A percentile compares a stretch with the other conserved stretches of the same genome.
phyloP scores from a whole-genome alignment of 1,140 invertebrate genomes.

The Ceratosolen solmsi region DNA sequence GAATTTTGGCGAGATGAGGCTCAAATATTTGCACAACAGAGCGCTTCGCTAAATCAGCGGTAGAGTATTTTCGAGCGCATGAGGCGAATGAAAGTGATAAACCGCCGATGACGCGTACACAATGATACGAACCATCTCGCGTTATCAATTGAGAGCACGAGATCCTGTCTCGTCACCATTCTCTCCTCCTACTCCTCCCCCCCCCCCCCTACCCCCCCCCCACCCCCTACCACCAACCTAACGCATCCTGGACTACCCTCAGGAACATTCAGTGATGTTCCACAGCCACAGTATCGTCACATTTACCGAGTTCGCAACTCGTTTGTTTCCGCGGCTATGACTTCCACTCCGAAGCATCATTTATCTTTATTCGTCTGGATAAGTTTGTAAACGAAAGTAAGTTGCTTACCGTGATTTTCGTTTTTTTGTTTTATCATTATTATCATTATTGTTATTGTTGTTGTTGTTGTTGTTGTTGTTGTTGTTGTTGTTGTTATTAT shows the following conservation, averaged over 20 bases:
- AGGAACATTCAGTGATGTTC: neutral
- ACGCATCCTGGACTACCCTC: neutral
- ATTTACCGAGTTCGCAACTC: neutral
- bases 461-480: too few species aligned
- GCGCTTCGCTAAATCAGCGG: neutral
- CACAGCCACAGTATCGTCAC: neutral
- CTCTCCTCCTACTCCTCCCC: neutral
- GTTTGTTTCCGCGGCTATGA: neutral
- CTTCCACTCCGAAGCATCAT: neutral
- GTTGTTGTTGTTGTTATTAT: neutral
- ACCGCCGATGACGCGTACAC: neutral
- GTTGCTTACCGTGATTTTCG: neutral
- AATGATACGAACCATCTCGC: neutral
- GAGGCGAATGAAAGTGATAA: neutral
- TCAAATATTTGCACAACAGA: neutral
- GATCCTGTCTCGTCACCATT: constrained; percentile 9
- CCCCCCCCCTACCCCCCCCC: neutral
- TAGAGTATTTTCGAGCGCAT: neutral
- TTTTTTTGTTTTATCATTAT: neutral
- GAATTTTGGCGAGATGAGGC: neutral
- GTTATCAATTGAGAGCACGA: constrained; percentile 36
- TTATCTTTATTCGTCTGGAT: neutral
- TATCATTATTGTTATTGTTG: too few species aligned
- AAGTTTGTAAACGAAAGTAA: constrained; percentile 1
- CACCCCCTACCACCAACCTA: too few species aligned